These are phyloP conservation scores for Teleogryllus occipitalis DNA, from an alignment of 1,140 invertebrate species.

Conservation along the genomic window DNA sequence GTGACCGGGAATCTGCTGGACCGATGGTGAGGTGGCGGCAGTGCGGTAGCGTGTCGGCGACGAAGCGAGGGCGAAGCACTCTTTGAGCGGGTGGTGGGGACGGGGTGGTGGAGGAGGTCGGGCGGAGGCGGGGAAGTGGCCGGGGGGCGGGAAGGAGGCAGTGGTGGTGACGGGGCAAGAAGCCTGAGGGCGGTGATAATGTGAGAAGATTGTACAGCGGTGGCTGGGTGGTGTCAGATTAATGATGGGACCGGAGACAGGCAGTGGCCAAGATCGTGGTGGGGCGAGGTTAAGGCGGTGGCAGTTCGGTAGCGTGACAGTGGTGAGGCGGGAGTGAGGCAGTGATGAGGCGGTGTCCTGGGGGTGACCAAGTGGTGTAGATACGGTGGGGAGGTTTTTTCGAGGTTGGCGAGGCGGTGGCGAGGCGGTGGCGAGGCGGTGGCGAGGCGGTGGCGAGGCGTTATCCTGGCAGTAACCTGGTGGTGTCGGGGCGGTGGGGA, in stretches of 20 bases:
- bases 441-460: background rate
- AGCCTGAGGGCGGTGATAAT: background rate
- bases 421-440: background rate
- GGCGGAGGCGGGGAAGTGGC: background rate
- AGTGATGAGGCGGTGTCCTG: background rate
- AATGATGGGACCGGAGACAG: background rate
- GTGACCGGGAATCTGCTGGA: no score
- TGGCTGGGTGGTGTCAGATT: background rate
- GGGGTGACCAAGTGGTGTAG: background rate
- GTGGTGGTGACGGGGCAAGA: background rate
- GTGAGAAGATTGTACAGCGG: background rate
- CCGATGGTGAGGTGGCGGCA: background rate
- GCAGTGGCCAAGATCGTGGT: background rate
- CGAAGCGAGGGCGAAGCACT: background rate
- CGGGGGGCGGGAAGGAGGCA: background rate
- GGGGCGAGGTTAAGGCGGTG: background rate
- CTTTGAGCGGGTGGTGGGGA: background rate
- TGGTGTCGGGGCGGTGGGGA: no score
- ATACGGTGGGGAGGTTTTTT: background rate
- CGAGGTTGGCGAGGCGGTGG: background rate
- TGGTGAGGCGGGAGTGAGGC: background rate
- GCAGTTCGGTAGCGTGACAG: background rate
- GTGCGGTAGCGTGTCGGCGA: background rate
- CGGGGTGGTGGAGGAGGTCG: background rate
- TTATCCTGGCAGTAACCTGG: no score